A percentile compares a stretch with the other conserved stretches of the same genome.
Conservation (phyloP, 1,140 invertebrate genomes). For the Plectus sambesii region DNA sequence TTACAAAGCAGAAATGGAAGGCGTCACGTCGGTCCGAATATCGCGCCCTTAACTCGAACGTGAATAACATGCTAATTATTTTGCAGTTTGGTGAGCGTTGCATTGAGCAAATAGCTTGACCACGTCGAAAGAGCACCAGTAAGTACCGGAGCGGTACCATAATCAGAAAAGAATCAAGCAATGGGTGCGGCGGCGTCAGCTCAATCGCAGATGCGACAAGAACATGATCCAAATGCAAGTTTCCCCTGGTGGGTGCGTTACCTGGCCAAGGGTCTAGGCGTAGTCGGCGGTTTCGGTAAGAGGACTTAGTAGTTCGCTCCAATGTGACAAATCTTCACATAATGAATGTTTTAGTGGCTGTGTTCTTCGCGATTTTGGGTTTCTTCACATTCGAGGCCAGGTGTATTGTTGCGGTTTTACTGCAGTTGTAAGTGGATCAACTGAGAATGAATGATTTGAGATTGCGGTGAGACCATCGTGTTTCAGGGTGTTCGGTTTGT, state of each 20-base stretch:
- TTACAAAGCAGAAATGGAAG: too few relatives aligned
- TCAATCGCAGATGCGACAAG: slow-evolving; percentile 41
- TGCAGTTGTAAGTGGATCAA: slow-evolving; percentile 61
- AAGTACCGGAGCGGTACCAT: too few relatives aligned
- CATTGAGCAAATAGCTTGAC: too few relatives aligned
- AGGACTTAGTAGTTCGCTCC: slow-evolving; percentile 21
- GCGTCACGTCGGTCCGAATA: too few relatives aligned
- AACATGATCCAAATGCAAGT: slow-evolving; percentile 43
- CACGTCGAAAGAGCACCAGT: too few relatives aligned
- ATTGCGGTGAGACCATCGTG: slow-evolving; percentile 18
- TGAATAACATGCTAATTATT: too few relatives aligned
- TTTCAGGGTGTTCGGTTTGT: slow-evolving; percentile 63
- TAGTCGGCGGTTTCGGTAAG: slow-evolving; percentile 68
- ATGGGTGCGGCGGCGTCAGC: slow-evolving; percentile 31
- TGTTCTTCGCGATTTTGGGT: slow-evolving; percentile 70
- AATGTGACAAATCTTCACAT: background rate
- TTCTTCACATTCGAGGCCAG: slow-evolving; percentile 59
- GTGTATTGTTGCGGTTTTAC: slow-evolving; percentile 68
- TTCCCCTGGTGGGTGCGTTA: slow-evolving; percentile 74
- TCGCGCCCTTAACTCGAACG: too few relatives aligned
- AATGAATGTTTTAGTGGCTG: too few relatives aligned
- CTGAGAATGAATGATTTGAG: background rate
- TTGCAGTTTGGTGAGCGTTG: too few relatives aligned
- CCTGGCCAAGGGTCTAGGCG: slow-evolving; percentile 66
- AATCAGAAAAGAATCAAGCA: slow-evolving; percentile 1